Base-by-base conservation (phyloP, 2,113 vertebrate species). In the Prunella himalayana region DNA sequence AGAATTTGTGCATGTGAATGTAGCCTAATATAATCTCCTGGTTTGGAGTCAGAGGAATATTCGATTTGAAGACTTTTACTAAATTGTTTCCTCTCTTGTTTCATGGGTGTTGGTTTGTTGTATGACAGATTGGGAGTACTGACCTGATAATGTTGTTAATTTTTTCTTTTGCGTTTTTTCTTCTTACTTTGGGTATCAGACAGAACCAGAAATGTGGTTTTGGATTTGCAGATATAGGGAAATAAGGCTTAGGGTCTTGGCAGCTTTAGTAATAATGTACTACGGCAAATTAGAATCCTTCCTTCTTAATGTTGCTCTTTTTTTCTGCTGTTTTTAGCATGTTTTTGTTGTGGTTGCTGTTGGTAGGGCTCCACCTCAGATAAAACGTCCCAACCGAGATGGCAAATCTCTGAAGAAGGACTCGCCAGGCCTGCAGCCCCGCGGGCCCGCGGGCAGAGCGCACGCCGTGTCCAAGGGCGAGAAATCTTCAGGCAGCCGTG, bases 401-500 rank as follows among this genome's bases (percentile, higher is more conserved):
- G 96, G 97, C 51, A 99, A 98, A 91, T 98, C 98, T 57, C 96
- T 98, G 94, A 98, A 98, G 93, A 99, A 98, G 90, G 99, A 99
- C 6, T 98, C 98, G 1, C 98, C 98, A 15, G 98, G 97, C 19
- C 92, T 98, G 60, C 99, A 99, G 92, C 98, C 98, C 68, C 98
- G 99, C 5, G 99, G 98, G 15, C 98, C 98, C 0, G 94, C 51
- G 1, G 98, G 98, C 47, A 98, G 99, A 81, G 97, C 97, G 16
- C 99, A 98, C 9, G 89, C 94, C 0, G 98, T 98, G 37, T 44
- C 97, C 9, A 99, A 98, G 98, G 92, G 92, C 7, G 99, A 99
- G 15, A 98, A 98, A 41, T 82, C 97, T 2, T 90, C 96, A 13
- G 54, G 86, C 68, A 98, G 97, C 87, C 98, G 99, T 0, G 97